Conservation (phyloP, 1,140 invertebrate species). For the Episyrphus balteatus region DNA sequence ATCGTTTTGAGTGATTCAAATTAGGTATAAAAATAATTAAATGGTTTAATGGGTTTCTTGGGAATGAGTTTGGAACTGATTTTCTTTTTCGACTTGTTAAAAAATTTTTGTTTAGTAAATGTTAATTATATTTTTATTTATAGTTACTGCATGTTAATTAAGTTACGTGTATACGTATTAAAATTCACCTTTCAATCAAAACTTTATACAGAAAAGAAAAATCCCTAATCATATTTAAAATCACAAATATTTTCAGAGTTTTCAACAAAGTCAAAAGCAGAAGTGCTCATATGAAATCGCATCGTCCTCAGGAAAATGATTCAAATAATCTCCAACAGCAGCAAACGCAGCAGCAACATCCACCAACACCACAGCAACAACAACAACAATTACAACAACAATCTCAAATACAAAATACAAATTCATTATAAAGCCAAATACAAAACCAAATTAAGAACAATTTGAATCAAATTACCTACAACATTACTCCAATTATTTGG, state of each 20-base stretch:
- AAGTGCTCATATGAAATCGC: constrained; percentile 97
- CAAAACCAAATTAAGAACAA: background rate
- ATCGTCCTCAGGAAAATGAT: constrained; percentile 67
- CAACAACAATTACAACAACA: constrained; percentile 5
- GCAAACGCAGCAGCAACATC: constrained; percentile 2
- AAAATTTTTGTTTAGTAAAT: too few relatives aligned
- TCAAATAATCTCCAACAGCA: constrained; percentile 17
- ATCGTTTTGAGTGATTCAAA: too few relatives aligned
- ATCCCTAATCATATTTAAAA: constrained; percentile 28
- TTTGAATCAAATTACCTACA: constrained; percentile 6
- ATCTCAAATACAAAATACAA: constrained; percentile 3
- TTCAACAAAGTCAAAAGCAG: constrained; percentile 96
- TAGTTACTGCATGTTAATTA: too few relatives aligned
- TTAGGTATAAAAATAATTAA: too few relatives aligned
- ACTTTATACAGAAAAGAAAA: too few relatives aligned
- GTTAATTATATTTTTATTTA: too few relatives aligned
- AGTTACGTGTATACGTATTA: too few relatives aligned
- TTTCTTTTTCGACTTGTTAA: too few relatives aligned
- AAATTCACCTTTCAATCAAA: too few relatives aligned
- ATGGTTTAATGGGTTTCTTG: too few relatives aligned
- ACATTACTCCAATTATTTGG: background rate
- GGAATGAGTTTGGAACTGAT: too few relatives aligned
- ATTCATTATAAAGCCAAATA: background rate
- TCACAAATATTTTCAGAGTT: constrained; percentile 51
- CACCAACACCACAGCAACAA: constrained; percentile 7